phyloP scores from a whole-genome alignment of 2,888 invertebrate genomes.

The Cerceris rybyensis region DNA sequence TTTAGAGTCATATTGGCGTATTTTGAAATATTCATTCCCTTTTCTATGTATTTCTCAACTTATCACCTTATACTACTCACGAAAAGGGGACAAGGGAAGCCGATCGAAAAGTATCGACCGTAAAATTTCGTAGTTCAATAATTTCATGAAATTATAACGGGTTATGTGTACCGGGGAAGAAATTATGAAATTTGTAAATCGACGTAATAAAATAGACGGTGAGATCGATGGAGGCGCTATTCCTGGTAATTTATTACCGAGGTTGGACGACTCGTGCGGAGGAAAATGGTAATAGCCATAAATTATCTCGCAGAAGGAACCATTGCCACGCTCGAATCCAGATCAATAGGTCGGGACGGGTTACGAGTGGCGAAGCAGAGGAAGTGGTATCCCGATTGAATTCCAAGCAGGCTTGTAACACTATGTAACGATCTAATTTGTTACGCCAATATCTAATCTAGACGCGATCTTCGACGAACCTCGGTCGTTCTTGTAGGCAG shows the following conservation, averaged over 20 bases:
- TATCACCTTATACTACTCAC: too few species aligned
- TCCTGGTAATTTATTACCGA: slow-evolving; percentile 32
- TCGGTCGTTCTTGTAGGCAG: slow-evolving; percentile 37
- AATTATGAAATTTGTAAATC: slow-evolving; percentile 47
- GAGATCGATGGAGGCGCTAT: slow-evolving; percentile 30
- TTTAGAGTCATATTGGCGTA: too few species aligned
- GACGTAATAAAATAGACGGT: slow-evolving; percentile 26
- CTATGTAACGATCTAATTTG: slow-evolving; percentile 62
- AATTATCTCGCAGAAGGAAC: slow-evolving; percentile 40
- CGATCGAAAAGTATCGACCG: slow-evolving; percentile 17
- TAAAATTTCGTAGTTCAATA: slow-evolving; percentile 37
- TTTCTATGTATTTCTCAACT: too few species aligned
- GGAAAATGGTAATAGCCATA: slow-evolving; percentile 46
- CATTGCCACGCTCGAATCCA: slow-evolving; percentile 37
- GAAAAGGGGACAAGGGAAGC: background rate
- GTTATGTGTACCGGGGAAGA: slow-evolving; percentile 10
- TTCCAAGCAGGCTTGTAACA: slow-evolving; percentile 44
- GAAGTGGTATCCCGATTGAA: slow-evolving; percentile 54
- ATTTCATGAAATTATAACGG: slow-evolving; percentile 30
- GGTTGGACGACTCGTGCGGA: slow-evolving; percentile 4
- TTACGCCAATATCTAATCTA: slow-evolving; percentile 33
- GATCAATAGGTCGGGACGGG: slow-evolving; percentile 53
- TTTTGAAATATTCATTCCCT: too few species aligned
- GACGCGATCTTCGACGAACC: slow-evolving; percentile 34
- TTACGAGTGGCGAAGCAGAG: slow-evolving; percentile 33